Percentiles rank a stretch among this genome's conserved stretches.
phyloP scores from a whole-genome alignment of 2,888 invertebrate species.

The Iselma pallidipennis region DNA sequence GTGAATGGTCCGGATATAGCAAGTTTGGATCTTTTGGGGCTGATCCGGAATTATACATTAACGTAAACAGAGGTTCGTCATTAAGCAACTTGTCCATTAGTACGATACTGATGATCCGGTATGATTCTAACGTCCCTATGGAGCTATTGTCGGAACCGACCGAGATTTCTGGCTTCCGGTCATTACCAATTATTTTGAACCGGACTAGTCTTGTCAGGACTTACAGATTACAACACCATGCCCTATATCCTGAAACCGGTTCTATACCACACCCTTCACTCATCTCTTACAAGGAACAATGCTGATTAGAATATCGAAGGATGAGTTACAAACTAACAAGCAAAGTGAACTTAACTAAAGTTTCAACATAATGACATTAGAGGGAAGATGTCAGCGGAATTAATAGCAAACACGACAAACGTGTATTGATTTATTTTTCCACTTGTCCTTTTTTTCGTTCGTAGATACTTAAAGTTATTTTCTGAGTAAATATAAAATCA shows the following conservation, averaged over 20 bases:
- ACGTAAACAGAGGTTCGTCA: conserved; percentile 51
- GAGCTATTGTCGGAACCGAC: conserved; percentile 45
- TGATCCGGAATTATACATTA: conserved; percentile 44
- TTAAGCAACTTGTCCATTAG: conserved; percentile 51
- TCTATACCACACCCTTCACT: not conserved
- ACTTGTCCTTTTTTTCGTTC: no score
- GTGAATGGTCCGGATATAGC: not conserved
- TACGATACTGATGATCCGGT: conserved; percentile 45
- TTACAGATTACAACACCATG: not conserved
- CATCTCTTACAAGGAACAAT: no score
- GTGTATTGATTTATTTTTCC: no score
- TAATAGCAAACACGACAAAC: no score
- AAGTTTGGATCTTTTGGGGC: conserved; percentile 3
- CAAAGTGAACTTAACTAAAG: no score
- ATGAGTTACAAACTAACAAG: not conserved
- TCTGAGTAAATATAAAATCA: no score
- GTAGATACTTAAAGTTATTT: no score
- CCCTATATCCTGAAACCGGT: not conserved
- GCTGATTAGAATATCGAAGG: not conserved
- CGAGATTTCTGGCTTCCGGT: conserved; percentile 41
- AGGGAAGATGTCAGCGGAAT: no score
- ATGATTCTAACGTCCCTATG: conserved; percentile 43
- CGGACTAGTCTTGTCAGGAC: not conserved
- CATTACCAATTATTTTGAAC: conserved; percentile 37
- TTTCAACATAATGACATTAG: no score